Evolutionary conservation across 30 jellyfish, hydroid and myxozoan genomes (phyloP).

Genomic region (Hydractinia symbiolongicarpus): DNA sequence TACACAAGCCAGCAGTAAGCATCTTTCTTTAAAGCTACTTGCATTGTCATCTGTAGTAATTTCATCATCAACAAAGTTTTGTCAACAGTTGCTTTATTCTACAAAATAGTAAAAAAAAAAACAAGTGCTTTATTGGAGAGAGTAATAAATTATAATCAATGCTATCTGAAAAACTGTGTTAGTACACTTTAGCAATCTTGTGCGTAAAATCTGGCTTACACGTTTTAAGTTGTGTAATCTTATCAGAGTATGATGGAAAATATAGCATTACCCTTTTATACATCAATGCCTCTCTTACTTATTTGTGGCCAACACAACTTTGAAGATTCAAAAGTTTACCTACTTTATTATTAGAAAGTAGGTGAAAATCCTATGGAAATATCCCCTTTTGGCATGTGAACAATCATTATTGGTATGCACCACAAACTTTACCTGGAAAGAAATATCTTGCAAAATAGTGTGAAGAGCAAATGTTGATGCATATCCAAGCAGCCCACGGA

Average conservation of each 20-base stretch:
- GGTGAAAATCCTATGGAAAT: too few species aligned
- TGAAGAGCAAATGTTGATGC: background rate
- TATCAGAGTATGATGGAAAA: too few species aligned
- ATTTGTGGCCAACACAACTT: too few species aligned
- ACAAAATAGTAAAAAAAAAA: background rate
- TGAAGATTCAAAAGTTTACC: too few species aligned
- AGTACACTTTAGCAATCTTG: too few species aligned
- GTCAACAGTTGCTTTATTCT: background rate
- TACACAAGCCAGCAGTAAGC: constrained; percentile 75
- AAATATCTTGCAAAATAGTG: background rate
- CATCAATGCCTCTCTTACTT: too few species aligned
- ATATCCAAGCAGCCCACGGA: constrained; percentile 7
- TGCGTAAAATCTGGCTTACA: too few species aligned
- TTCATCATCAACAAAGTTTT: constrained; percentile 30
- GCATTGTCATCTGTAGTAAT: constrained; percentile 63
- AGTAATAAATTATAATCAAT: background rate
- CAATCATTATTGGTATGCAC: background rate
- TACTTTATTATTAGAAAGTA: too few species aligned
- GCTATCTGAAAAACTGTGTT: background rate
- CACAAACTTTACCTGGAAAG: background rate
- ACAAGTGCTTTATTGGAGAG: background rate
- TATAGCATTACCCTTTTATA: too few species aligned
- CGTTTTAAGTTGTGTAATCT: too few species aligned
- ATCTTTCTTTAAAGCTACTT: constrained; percentile 50
- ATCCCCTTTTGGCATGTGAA: too few species aligned